Evolutionary conservation across 2,888 invertebrate genomes (phyloP).

Genomic region (Calameuta pallipes): DNA sequence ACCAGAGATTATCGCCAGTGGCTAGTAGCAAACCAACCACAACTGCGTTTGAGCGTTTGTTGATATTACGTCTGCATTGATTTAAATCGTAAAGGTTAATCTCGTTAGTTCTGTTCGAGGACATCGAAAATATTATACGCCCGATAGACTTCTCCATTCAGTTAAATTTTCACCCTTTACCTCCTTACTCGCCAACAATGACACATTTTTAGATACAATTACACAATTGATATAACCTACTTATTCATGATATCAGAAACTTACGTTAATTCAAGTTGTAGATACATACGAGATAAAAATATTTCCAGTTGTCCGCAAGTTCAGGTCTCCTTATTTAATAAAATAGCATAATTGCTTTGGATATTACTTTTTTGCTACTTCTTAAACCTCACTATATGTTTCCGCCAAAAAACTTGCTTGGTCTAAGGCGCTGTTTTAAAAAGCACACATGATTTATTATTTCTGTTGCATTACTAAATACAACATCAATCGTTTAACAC

Average conservation of each 20-base stretch:
- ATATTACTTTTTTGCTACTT: too few relatives aligned
- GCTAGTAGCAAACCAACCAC: not conserved
- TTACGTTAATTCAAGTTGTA: too few relatives aligned
- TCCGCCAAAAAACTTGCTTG: too few relatives aligned
- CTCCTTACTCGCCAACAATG: not conserved
- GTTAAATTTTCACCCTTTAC: not conserved
- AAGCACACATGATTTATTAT: too few relatives aligned
- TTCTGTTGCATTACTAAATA: too few relatives aligned
- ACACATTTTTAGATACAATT: not conserved
- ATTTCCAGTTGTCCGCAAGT: too few relatives aligned
- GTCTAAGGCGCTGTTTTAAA: too few relatives aligned
- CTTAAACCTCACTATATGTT: too few relatives aligned
- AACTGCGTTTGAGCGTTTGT: conserved; percentile 11
- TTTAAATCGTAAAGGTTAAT: conserved; percentile 40
- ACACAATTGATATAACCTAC: not conserved
- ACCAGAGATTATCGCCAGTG: not conserved
- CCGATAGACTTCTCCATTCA: conserved; percentile 23
- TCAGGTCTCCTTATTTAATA: too few relatives aligned
- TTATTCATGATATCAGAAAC: not conserved
- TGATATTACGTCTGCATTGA: conserved; percentile 41
- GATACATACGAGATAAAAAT: too few relatives aligned
- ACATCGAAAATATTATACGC: conserved; percentile 33
- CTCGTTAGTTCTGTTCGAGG: conserved; percentile 27
- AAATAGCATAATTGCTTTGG: too few relatives aligned
- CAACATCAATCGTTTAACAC: too few relatives aligned